Percentiles rank a stretch among this genome's conserved stretches.
Conservation (phyloP, 2,797 vertebrate species). For the Manis crassicaudata region DNA sequence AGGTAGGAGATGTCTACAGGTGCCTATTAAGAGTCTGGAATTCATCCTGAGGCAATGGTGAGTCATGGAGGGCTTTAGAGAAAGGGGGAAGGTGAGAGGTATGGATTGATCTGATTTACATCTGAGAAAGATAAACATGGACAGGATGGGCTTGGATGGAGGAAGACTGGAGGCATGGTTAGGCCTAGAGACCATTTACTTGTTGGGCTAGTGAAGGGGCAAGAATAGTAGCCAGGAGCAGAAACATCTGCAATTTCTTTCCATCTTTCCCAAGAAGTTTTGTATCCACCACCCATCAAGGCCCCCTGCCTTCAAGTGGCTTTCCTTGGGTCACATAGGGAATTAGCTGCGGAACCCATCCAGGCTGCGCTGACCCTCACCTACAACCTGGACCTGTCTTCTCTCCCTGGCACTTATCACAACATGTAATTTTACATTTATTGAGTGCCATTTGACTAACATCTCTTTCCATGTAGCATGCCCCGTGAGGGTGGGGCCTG, state of each 20-base stretch:
- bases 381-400: not conserved
- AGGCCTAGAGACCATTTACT: not conserved
- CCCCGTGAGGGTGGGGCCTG: not conserved
- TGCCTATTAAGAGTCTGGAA: not conserved
- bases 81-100: not conserved
- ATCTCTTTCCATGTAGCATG: not conserved
- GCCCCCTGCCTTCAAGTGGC: not conserved
- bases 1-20: not conserved
- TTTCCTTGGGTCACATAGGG: not conserved
- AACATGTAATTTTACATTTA: not conserved
- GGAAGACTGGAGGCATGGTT: not conserved
- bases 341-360: not conserved
- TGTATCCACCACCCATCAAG: not conserved
- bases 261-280: not conserved
- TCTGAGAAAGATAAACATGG: not conserved
- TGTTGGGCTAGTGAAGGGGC: not conserved
- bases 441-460: not conserved
- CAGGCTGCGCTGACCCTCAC: not conserved
- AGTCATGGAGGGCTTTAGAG: not conserved
- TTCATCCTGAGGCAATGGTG: not conserved
- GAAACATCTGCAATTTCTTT: not conserved
- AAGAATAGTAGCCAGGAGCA: not conserved
- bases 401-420: not conserved
- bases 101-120: not conserved
- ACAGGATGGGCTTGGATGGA: not conserved